Base-by-base conservation (phyloP, 2,797 vertebrate genomes). In the Limosa lapponica region DNA sequence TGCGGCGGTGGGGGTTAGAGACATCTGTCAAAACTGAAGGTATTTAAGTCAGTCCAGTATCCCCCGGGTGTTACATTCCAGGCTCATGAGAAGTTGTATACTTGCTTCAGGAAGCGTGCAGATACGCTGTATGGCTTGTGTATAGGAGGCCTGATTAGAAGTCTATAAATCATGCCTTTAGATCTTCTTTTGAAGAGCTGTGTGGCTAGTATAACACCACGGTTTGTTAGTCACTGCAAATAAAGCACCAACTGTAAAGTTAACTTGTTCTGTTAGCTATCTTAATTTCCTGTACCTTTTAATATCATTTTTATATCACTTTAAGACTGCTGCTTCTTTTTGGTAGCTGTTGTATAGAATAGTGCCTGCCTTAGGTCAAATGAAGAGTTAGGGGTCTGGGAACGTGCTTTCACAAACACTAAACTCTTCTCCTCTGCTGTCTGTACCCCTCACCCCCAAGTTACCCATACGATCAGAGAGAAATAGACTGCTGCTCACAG, bases 71-170 rank as follows among this genome's bases (percentile, higher is more conserved):
- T 36, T 49, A 8, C n/a, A 5, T 15, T 34, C 28, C 69, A 10
- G 39, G 11, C 64, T 46, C 2, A 30, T 2, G 25, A 69, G 43
- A 4, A 48, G 44, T 9, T 37, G 41, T 15, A 8, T 5, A 2
- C 19, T 6, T 4, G 39, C 2, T 22, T 32, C 15, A 2, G 46
- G 54, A 41, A 44, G 41, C 1, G 7, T 8, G n/a, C 51, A 2
- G 55, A 6, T 17, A 11, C 0, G 8, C 2, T 20, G 36, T 3
- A 2, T 11, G 6, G 28, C 34, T 9, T 14, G 9, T 17, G 1
- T 16, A 2, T 0, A 14, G 61, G 8, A 62, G 22, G 14, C 30
- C 36, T 43, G 25, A 13, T 22, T 11, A 46, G 36, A 34, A 32
- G 34, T 59, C 30, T 12, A 1, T 28, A 55, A 70, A 30, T 30